Conservation (phyloP, 2,888 invertebrate species). For the Ditula angustiorana region DNA sequence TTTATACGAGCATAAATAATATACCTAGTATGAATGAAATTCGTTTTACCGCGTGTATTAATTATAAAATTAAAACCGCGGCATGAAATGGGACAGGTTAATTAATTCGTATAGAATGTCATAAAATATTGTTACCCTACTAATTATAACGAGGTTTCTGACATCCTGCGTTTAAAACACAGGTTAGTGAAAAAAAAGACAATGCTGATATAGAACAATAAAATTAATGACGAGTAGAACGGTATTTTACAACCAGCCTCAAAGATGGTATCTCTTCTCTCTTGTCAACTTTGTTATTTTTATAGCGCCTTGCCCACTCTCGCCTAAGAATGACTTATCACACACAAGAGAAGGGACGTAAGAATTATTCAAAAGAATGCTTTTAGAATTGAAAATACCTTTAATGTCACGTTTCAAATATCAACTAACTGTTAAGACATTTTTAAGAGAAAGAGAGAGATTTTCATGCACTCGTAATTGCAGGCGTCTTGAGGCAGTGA, state of each 20-base stretch:
- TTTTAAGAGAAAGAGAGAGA: neutral
- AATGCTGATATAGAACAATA: neutral
- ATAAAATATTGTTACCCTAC: slow-evolving; percentile 33
- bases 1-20: no score
- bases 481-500: neutral
- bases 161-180: slow-evolving; percentile 12
- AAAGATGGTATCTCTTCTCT: no score
- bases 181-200: slow-evolving; percentile 9
- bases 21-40: no score
- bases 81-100: slow-evolving; percentile 2
- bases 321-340: no score
- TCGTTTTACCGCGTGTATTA: no score
- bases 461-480: neutral
- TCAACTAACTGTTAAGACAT: neutral
- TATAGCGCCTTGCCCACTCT: no score
- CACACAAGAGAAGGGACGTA: no score
- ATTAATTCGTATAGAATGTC: neutral
- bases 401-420: no score
- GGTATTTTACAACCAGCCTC: neutral
- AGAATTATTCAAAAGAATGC: no score
- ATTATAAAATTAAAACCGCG: neutral
- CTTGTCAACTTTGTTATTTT: no score
- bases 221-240: no score
- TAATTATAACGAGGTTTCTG: slow-evolving; percentile 37
- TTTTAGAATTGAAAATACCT: no score